These are phyloP conservation scores for Vombatus ursinus DNA, from an alignment of 2,113 vertebrate genomes.

Conservation along the genomic window DNA sequence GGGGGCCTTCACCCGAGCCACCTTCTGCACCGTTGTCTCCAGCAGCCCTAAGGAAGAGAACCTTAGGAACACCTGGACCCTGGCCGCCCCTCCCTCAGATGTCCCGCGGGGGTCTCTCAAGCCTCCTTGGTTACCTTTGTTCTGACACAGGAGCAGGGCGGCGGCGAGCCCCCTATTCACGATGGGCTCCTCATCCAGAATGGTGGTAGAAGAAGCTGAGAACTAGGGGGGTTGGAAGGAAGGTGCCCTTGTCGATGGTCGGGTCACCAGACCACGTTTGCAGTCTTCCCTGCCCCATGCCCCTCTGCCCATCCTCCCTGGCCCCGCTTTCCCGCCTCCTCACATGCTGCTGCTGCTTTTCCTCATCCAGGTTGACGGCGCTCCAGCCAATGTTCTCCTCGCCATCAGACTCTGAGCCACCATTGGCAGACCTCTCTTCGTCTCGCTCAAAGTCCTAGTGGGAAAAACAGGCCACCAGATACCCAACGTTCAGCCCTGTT, in stretches of 20 bases:
- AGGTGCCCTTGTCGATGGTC: neutral
- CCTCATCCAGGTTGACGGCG: slow-evolving; percentile 92
- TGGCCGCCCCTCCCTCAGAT: rapidly evolving
- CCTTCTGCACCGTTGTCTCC: slow-evolving; percentile 92
- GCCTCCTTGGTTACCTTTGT: slow-evolving; percentile 84
- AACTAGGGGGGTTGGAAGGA: slow-evolving; percentile 73
- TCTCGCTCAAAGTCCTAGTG: slow-evolving; percentile 90
- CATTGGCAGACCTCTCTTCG: slow-evolving; percentile 87
- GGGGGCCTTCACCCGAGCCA: slow-evolving; percentile 89
- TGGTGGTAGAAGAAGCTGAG: slow-evolving; percentile 90
- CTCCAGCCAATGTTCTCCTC: slow-evolving; percentile 95
- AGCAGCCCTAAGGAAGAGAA: slow-evolving; percentile 83
- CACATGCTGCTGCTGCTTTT: slow-evolving; percentile 89
- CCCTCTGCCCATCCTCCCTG: rapidly evolving
- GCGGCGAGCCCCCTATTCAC: slow-evolving; percentile 91
- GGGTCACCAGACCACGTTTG: neutral
- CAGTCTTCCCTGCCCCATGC: rapidly evolving
- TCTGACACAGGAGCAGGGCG: slow-evolving; percentile 91
- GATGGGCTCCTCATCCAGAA: slow-evolving; percentile 94
- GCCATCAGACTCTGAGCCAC: slow-evolving; percentile 86
- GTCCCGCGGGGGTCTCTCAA: rapidly evolving
- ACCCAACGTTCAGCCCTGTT: too few relatives aligned
- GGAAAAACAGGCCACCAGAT: neutral
- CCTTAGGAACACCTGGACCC: too few relatives aligned
- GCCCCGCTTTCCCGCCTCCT: slow-evolving; percentile 13